Percentiles rank a stretch among this genome's conserved stretches.
phyloP scores from a whole-genome alignment of 2,113 vertebrate genomes.

The Plectropomus leopardus region DNA sequence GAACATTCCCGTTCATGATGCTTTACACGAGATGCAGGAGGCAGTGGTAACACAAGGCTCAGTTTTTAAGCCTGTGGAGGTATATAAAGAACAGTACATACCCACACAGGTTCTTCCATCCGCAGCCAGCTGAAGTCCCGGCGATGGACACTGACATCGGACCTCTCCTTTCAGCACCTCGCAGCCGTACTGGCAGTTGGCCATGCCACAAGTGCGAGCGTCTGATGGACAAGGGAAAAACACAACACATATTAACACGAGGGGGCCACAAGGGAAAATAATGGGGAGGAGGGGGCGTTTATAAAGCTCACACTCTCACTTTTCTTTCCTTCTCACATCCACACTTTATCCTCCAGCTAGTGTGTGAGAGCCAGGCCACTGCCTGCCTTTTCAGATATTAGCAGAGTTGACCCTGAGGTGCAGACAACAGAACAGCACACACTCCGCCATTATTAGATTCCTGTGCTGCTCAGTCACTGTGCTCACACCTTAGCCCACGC shows the following conservation, averaged over 20 bases:
- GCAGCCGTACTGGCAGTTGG: slow-evolving; percentile 98
- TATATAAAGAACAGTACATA: slow-evolving; percentile 79
- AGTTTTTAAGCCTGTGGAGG: slow-evolving; percentile 32
- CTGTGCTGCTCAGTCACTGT: slow-evolving; percentile 45
- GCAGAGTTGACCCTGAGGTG: slow-evolving; percentile 60
- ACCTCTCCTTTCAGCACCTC: slow-evolving; percentile 94
- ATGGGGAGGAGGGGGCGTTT: background rate
- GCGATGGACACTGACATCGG: slow-evolving; percentile 94
- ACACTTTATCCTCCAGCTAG: slow-evolving; percentile 36
- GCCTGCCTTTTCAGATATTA: slow-evolving; percentile 61
- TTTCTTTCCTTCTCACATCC: background rate
- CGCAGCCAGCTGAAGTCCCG: slow-evolving; percentile 93
- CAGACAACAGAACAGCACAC: slow-evolving; percentile 51
- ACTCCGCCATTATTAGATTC: slow-evolving; percentile 72
- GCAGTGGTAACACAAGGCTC: slow-evolving; percentile 27
- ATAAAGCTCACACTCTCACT: slow-evolving; percentile 4
- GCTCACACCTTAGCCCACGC: slow-evolving; percentile 52
- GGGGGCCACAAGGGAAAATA: slow-evolving; percentile 22
- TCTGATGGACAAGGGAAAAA: slow-evolving; percentile 79
- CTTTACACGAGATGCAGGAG: background rate
- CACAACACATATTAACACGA: slow-evolving; percentile 52
- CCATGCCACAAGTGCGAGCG: slow-evolving; percentile 92
- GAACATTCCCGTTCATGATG: background rate
- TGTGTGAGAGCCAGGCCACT: slow-evolving; percentile 39
- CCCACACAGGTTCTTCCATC: slow-evolving; percentile 95